Conservation (phyloP, 2,797 vertebrate species). For the Oreortyx pictus region DNA sequence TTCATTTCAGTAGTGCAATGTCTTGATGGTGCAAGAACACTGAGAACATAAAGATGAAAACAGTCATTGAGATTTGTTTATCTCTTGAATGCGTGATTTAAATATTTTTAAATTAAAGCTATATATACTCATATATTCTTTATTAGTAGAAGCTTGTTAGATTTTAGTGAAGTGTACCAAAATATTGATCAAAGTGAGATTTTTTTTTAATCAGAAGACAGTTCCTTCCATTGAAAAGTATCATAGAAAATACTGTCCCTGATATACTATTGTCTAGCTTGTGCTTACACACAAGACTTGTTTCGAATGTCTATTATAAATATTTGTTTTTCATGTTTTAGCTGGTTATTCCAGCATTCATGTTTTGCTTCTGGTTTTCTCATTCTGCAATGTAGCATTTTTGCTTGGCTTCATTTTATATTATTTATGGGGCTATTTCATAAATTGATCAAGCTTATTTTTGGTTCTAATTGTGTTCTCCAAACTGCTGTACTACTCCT, state of each 20-base stretch:
- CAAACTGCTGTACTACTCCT: background rate
- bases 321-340: background rate
- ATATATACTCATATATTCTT: background rate
- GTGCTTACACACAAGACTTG: background rate
- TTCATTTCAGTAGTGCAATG: constrained; percentile 25
- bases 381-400: background rate
- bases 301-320: background rate
- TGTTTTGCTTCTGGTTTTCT: background rate
- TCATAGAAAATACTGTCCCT: background rate
- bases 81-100: constrained; percentile 43
- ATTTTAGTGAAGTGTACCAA: background rate
- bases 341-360: background rate
- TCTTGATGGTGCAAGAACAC: constrained; percentile 1
- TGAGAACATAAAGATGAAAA: constrained; percentile 42
- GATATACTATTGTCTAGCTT: background rate
- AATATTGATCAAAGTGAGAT: background rate
- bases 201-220: background rate
- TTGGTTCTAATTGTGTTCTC: background rate
- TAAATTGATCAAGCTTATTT: background rate
- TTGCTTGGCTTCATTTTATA: background rate
- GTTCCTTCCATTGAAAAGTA: background rate
- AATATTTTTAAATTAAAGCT: constrained; percentile 58
- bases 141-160: background rate
- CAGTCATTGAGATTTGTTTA: constrained; percentile 18
- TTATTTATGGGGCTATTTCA: background rate